Evolutionary conservation across 2,113 vertebrate genomes (phyloP).

Genomic region (Microtus richardsoni): DNA sequence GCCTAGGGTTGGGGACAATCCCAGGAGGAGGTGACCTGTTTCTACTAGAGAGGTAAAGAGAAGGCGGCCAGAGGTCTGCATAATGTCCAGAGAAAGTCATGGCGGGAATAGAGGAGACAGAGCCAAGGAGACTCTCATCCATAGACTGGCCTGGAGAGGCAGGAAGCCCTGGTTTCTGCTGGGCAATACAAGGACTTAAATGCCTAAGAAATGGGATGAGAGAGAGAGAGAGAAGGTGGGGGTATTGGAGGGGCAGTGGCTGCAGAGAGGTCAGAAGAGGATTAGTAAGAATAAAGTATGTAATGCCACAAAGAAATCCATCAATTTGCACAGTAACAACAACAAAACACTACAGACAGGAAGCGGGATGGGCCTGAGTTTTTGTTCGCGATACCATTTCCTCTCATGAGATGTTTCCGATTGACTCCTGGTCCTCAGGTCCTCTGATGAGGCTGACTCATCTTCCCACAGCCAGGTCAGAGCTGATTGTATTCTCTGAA

Average conservation of each 20-base stretch:
- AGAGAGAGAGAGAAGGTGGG: neutral
- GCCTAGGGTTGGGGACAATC: no score
- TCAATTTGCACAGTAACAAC: neutral
- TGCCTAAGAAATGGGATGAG: neutral
- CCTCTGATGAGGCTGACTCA: neutral
- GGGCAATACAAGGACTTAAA: neutral
- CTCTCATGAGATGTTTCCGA: neutral
- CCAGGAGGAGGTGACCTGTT: neutral
- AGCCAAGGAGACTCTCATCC: accelerated
- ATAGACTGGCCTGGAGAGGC: no score
- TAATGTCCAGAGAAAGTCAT: neutral
- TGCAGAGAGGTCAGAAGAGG: no score
- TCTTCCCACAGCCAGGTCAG: neutral
- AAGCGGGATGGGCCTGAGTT: neutral
- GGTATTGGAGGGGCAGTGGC: neutral
- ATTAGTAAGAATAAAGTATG: neutral
- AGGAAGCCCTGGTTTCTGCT: neutral
- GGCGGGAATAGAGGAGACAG: accelerated
- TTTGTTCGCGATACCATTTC: neutral
- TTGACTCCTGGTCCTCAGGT: accelerated
- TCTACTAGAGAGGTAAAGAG: neutral
- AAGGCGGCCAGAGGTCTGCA: neutral
- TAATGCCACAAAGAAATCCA: neutral
- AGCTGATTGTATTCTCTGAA: neutral
- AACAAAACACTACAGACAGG: neutral